Conservation (phyloP, 2,888 invertebrate species). For the Troides oblongomaculatus region DNA sequence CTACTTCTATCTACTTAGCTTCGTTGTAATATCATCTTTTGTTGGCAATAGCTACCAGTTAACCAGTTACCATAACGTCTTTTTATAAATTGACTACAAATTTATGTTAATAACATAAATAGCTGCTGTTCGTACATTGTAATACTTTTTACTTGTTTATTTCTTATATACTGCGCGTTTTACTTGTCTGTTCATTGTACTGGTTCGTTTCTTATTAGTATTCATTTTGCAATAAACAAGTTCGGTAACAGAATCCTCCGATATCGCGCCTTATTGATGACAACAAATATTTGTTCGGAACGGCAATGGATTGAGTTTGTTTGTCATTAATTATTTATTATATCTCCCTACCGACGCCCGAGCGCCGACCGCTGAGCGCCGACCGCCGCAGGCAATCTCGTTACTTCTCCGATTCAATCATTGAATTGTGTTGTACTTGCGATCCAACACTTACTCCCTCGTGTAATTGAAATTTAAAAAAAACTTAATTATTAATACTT, state of each 20-base stretch:
- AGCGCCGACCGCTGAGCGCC: background rate
- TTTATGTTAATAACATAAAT: too few relatives aligned
- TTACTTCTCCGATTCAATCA: conserved; percentile 19
- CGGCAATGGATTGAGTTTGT: conserved; percentile 29
- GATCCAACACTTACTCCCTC: conserved; percentile 3
- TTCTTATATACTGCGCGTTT: too few relatives aligned
- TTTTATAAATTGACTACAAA: too few relatives aligned
- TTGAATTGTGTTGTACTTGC: conserved; percentile 27
- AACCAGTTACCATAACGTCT: too few relatives aligned
- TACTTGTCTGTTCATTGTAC: background rate
- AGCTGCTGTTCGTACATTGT: too few relatives aligned
- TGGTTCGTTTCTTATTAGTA: background rate
- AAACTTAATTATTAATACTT: too few relatives aligned
- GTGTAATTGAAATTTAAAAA: conserved; percentile 4
- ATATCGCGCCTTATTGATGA: conserved; percentile 13
- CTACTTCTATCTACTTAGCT: too few relatives aligned
- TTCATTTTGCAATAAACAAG: background rate
- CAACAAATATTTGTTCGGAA: conserved; percentile 23
- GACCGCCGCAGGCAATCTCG: conserved; percentile 14
- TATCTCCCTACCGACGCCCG: conserved; percentile 3
- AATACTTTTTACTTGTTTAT: too few relatives aligned
- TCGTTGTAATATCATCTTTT: too few relatives aligned
- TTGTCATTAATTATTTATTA: conserved; percentile 32
- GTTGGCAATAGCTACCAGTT: too few relatives aligned
- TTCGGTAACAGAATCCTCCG: background rate